Evolutionary conservation across 2,888 invertebrate genomes (phyloP).

Genomic region (Trichogramma evanescens): DNA sequence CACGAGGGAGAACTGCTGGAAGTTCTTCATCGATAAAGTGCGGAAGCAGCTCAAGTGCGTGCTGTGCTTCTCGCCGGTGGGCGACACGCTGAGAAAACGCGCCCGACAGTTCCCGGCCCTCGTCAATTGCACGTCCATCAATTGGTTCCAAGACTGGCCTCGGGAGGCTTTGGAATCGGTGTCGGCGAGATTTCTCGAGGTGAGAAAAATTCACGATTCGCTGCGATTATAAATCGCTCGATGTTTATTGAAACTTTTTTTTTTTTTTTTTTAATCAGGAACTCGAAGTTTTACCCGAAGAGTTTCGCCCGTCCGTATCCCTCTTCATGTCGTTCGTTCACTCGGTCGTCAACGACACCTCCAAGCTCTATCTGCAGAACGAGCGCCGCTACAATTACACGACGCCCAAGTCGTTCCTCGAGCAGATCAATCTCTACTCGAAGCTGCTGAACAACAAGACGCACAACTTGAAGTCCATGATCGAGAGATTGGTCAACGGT

Average conservation of each 20-base stretch:
- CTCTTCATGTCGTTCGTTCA: constrained; percentile 89
- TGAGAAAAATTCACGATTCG: constrained; percentile 32
- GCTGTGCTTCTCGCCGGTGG: constrained; percentile 91
- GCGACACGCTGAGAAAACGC: constrained; percentile 76
- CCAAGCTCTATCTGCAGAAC: constrained; percentile 69
- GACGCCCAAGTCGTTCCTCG: constrained; percentile 91
- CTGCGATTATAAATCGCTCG: background rate
- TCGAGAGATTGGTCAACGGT: constrained; percentile 77
- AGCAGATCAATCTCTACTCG: constrained; percentile 77
- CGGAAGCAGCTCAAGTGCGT: constrained; percentile 71
- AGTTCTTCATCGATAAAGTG: constrained; percentile 87
- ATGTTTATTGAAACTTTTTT: background rate
- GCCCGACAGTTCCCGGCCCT: constrained; percentile 90
- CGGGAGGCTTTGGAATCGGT: constrained; percentile 84
- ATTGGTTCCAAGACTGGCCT: constrained; percentile 98
- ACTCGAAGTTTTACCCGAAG: constrained; percentile 48
- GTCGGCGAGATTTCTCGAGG: constrained; percentile 74
- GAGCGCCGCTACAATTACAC: constrained; percentile 92
- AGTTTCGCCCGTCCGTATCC: constrained; percentile 55
- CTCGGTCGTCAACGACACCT: constrained; percentile 79
- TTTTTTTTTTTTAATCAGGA: constrained; percentile 45
- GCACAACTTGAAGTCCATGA: constrained; percentile 65
- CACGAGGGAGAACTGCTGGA: constrained; percentile 89
- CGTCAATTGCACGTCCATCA: constrained; percentile 85
- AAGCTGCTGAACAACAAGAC: constrained; percentile 66